Percentiles rank a stretch among this genome's conserved stretches.
These are phyloP conservation scores for Sturnus vulgaris DNA, from an alignment of 2,113 vertebrate species.

Conservation along the genomic window DNA sequence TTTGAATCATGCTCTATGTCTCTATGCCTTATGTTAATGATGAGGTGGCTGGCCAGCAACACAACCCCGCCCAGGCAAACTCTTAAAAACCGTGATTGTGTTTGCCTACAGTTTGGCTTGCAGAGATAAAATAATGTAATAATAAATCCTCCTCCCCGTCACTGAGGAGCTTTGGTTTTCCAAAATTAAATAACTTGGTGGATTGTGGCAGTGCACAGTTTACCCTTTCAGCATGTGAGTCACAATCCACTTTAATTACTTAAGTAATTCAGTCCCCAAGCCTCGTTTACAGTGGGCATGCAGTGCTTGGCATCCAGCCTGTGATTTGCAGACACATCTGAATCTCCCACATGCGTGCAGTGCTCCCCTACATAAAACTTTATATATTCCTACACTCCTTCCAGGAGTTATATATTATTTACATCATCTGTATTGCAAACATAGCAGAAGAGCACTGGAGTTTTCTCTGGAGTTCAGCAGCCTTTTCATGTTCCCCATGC, in stretches of 20 bases:
- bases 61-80: not conserved
- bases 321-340: not conserved
- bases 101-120: not conserved
- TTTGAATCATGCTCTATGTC: not conserved
- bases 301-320: not conserved
- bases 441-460: not conserved
- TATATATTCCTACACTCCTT: not conserved
- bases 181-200: not conserved
- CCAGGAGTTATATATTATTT: conserved; percentile 37
- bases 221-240: conserved; percentile 28
- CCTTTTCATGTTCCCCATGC: not conserved
- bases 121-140: conserved; percentile 8
- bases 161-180: not conserved
- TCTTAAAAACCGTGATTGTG: not conserved
- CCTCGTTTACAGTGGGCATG: not conserved
- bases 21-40: not conserved
- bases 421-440: conserved; percentile 13
- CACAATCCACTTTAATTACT: conserved; percentile 18
- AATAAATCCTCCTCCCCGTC: not conserved
- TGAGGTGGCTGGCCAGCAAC: not conserved
- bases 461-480: not conserved
- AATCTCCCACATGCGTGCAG: not conserved
- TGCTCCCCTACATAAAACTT: conserved; percentile 7
- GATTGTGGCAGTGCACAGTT: not conserved
- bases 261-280: conserved; percentile 10